phyloP scores from a whole-genome alignment of 2,888 invertebrate genomes.

The Eristalinus sepulchralis region DNA sequence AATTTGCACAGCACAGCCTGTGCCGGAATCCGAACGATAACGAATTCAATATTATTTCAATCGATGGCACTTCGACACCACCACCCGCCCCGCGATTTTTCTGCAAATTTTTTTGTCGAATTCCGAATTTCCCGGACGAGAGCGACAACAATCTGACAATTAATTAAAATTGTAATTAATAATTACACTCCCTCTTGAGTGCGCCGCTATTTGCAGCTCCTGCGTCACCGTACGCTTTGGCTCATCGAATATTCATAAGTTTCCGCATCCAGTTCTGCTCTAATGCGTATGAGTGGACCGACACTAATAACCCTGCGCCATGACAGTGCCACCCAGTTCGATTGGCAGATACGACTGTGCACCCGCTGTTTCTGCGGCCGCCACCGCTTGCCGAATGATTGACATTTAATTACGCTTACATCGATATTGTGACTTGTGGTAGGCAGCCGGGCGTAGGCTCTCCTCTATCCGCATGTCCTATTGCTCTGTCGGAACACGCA shows the following conservation, averaged over 20 bases:
- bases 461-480: background rate
- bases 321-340: conserved; percentile 22
- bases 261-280: background rate
- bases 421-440: conserved; percentile 26
- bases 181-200: conserved; percentile 50
- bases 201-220: conserved; percentile 40
- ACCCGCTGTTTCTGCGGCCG: conserved; percentile 14
- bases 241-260: conserved; percentile 14
- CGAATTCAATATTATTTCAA: conserved; percentile 57
- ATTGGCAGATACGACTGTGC: conserved; percentile 24
- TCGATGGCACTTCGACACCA: conserved; percentile 56
- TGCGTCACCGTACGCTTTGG: conserved; percentile 37
- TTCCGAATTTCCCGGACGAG: conserved; percentile 32
- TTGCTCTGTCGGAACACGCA: conserved; percentile 35
- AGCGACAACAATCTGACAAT: conserved; percentile 68
- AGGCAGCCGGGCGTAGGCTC: background rate
- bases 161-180: conserved; percentile 68
- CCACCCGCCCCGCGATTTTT: background rate
- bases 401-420: conserved; percentile 69
- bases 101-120: background rate
- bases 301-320: background rate
- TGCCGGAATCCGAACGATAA: conserved; percentile 57
- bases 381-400: conserved; percentile 40
- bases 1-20: conserved; percentile 54
- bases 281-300: conserved; percentile 1